Percentiles rank a stretch among this genome's conserved stretches.
Conservation (phyloP, 2,888 invertebrate genomes). For the Mesorhabditis spiculigera region DNA sequence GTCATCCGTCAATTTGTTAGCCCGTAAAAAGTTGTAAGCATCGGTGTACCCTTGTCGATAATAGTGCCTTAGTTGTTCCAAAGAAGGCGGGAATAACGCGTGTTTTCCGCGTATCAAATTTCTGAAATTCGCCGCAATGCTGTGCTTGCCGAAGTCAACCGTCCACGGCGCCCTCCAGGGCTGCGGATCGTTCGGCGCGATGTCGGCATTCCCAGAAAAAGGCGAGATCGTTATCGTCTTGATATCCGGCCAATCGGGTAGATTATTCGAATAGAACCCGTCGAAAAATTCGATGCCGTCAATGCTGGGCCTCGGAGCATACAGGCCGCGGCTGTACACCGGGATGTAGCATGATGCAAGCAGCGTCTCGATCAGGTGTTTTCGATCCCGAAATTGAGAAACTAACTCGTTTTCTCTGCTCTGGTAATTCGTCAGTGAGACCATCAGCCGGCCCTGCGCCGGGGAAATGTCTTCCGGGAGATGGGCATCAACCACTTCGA, state of each 20-base stretch:
- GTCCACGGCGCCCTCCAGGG: constrained; percentile 46
- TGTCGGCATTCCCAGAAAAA: constrained; percentile 70
- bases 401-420: constrained; percentile 41
- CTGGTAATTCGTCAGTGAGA: constrained; percentile 38
- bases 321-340: constrained; percentile 78
- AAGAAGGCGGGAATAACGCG: constrained; percentile 59
- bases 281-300: constrained; percentile 70
- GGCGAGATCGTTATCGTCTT: constrained; percentile 93
- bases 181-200: constrained; percentile 41
- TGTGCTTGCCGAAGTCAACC: constrained; percentile 49
- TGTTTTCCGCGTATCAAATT: constrained; percentile 58
- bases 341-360: constrained; percentile 80
- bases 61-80: constrained; percentile 53
- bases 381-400: constrained; percentile 32
- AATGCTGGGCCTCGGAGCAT: constrained; percentile 73
- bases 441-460: constrained; percentile 32
- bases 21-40: constrained; percentile 57
- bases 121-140: constrained; percentile 57
- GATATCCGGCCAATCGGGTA: constrained; percentile 79
- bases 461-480: constrained; percentile 36
- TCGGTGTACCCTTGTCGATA: constrained; percentile 58
- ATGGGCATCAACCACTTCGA: constrained; percentile 32
- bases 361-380: constrained; percentile 56
- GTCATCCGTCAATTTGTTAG: constrained; percentile 16
- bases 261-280: constrained; percentile 89